Evolutionary conservation across 35 echinoderm and acorn worm genomes (phyloP).

Genomic region (Heliocidaris tuberculata): DNA sequence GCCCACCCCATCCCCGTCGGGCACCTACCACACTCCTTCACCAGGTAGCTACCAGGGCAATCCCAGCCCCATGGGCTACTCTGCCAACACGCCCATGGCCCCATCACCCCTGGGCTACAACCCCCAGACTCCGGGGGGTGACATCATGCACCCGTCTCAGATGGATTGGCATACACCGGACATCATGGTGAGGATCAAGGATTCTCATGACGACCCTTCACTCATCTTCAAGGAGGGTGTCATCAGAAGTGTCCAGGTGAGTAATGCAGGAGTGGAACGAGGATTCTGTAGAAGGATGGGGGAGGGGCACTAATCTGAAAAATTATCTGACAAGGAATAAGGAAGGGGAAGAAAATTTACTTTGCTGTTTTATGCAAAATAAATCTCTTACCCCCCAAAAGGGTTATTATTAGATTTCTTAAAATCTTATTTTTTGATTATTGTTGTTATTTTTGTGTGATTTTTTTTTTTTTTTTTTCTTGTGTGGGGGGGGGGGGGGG

Average conservation of each 20-base stretch:
- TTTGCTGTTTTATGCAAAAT: too few species aligned
- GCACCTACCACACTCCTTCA: conserved; percentile 69
- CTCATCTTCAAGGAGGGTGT: conserved; percentile 87
- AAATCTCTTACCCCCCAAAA: too few species aligned
- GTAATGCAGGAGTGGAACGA: not conserved
- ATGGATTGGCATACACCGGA: conserved; percentile 85
- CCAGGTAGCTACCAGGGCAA: conserved; percentile 73
- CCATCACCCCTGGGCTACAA: conserved; percentile 92
- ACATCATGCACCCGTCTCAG: conserved; percentile 55
- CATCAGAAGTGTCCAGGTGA: conserved; percentile 81
- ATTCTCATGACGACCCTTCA: conserved; percentile 75
- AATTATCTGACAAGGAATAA: too few species aligned
- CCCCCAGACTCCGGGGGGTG: conserved; percentile 85
- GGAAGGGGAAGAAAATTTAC: too few species aligned
- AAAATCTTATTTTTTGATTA: too few species aligned
- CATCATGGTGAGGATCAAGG: conserved; percentile 87
- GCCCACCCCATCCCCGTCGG: conserved; percentile 73
- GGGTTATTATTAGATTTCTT: too few species aligned
- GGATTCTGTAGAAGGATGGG: not conserved
- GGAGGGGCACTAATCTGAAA: not conserved
- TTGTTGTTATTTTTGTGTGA: too few species aligned
- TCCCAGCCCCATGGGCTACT: conserved; percentile 83
- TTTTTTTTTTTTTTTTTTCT: too few species aligned
- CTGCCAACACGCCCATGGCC: conserved; percentile 77
- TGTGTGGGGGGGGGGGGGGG: too few species aligned